These are phyloP conservation scores for Drosophila virilis DNA, from an alignment of 1,140 invertebrate genomes.

Conservation along the genomic window DNA sequence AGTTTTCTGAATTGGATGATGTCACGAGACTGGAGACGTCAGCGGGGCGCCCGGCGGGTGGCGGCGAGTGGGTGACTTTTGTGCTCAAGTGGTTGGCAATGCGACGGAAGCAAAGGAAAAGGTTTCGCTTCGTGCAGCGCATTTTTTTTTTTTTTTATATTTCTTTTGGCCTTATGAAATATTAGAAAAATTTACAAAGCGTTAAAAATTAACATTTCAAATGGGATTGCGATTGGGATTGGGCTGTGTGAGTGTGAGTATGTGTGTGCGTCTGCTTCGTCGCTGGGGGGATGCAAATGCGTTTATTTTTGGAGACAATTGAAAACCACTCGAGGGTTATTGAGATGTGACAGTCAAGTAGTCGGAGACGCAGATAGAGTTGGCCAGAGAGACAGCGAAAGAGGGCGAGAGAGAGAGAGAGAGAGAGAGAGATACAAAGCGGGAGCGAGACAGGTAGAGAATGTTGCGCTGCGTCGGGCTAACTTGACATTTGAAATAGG, in stretches of 20 bases:
- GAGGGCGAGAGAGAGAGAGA: background rate
- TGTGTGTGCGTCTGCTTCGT: constrained; percentile 14
- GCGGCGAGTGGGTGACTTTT: constrained; percentile 56
- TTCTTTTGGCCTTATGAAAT: constrained; percentile 59
- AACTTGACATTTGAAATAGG: constrained; percentile 81
- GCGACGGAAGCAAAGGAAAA: constrained; percentile 46
- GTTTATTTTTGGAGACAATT: constrained; percentile 82
- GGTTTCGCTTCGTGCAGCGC: constrained; percentile 39
- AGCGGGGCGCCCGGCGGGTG: background rate
- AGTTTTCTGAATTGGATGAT: constrained; percentile 80
- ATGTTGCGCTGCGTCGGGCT: constrained; percentile 38
- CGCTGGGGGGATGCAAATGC: constrained; percentile 68
- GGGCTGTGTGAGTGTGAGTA: constrained; percentile 12
- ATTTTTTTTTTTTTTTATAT: constrained; percentile 5
- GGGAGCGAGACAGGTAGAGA: background rate
- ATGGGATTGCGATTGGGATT: constrained; percentile 54
- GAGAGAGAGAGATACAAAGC: no score
- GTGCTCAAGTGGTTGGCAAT: constrained; percentile 40
- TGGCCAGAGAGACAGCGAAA: background rate
- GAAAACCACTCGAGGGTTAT: constrained; percentile 81
- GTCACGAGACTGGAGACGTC: constrained; percentile 52
- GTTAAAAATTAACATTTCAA: constrained; percentile 82
- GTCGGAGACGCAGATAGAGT: constrained; percentile 51
- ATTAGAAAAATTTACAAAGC: constrained; percentile 76
- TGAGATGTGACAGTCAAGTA: constrained; percentile 82